Percentiles rank a stretch among this genome's conserved stretches.
phyloP scores from a whole-genome alignment of 2,888 invertebrate species.

The Byasa hedistus region DNA sequence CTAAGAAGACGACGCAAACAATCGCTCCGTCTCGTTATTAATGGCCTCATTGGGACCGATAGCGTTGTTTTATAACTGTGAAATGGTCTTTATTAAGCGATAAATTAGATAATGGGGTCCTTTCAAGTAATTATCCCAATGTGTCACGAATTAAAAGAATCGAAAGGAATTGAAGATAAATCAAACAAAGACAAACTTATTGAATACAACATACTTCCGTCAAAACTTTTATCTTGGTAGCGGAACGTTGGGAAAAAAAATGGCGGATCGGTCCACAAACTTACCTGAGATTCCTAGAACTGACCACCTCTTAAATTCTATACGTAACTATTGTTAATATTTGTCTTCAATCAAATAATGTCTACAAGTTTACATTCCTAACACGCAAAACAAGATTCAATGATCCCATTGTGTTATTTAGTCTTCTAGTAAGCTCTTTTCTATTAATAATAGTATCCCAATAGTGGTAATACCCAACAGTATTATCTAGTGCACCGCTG shows the following conservation, averaged over 20 bases:
- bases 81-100: conserved; percentile 34
- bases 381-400: too few relatives aligned
- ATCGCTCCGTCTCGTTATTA: conserved; percentile 17
- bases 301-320: conserved; percentile 2
- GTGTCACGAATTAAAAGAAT: conserved; percentile 2
- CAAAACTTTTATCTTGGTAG: conserved; percentile 6
- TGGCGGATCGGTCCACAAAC: background rate
- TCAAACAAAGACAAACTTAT: background rate
- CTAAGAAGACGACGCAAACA: too few relatives aligned
- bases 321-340: background rate
- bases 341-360: background rate
- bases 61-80: conserved; percentile 34
- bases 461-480: too few relatives aligned
- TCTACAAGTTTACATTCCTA: too few relatives aligned
- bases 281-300: conserved; percentile 21
- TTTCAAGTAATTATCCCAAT: background rate
- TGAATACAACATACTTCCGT: conserved; percentile 4
- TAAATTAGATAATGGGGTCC: conserved; percentile 34
- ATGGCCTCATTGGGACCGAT: conserved; percentile 32
- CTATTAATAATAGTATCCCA: too few relatives aligned
- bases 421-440: too few relatives aligned
- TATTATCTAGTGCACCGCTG: too few relatives aligned
- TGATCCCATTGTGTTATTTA: too few relatives aligned
- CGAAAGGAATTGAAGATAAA: background rate
- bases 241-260: conserved; percentile 10